Conservation (phyloP, 1,140 invertebrate species). For the Monochamus saltuarius region DNA sequence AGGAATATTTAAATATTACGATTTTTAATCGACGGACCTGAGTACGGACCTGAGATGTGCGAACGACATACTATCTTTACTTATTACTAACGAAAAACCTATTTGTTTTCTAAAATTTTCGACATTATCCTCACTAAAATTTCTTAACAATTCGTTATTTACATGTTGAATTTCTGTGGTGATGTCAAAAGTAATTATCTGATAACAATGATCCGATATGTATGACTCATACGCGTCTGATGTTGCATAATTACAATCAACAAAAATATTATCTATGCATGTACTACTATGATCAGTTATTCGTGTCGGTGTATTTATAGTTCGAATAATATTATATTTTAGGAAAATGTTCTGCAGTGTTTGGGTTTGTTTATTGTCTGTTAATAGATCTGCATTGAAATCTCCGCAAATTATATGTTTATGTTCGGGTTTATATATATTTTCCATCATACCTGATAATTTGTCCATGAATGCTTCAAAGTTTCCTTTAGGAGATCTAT, state of each 20-base stretch:
- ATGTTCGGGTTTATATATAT: neutral
- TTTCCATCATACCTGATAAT: too few species aligned
- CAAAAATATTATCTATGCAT: constrained; percentile 14
- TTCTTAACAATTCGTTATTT: neutral
- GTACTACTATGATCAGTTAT: constrained; percentile 8
- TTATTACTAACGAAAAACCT: neutral
- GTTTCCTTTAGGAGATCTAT: too few species aligned
- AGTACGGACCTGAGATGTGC: too few species aligned
- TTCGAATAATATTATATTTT: neutral
- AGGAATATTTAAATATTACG: too few species aligned
- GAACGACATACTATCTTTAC: too few species aligned
- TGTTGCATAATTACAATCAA: neutral
- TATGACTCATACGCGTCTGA: neutral
- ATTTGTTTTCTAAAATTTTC: neutral
- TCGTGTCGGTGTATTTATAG: constrained; percentile 4
- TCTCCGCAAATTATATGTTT: constrained; percentile 4
- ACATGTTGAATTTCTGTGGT: neutral
- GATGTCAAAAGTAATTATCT: constrained; percentile 3
- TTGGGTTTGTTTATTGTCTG: constrained; percentile 3
- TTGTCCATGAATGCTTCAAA: too few species aligned
- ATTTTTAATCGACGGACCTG: too few species aligned
- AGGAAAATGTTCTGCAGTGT: constrained; percentile 1
- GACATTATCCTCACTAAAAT: neutral
- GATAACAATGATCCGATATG: constrained; percentile 7
- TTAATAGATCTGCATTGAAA: neutral